A percentile compares a stretch with the other conserved stretches of the same genome.
Conservation (phyloP, 2,888 invertebrate species). For the Balanococcus diminutus region DNA sequence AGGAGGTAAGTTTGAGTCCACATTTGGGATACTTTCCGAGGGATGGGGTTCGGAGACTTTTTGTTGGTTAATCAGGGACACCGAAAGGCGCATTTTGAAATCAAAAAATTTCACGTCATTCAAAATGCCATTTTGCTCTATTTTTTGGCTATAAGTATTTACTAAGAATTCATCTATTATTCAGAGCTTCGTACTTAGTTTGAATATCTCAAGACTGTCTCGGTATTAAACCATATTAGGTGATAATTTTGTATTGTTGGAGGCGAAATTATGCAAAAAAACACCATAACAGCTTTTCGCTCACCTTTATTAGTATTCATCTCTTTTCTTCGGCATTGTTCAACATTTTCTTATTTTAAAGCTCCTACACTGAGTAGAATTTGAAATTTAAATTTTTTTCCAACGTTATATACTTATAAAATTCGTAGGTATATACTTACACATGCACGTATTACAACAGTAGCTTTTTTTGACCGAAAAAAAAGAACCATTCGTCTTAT, state of each 20-base stretch:
- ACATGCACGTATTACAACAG: neutral
- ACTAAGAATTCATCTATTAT: neutral
- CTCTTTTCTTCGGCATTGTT: conserved; percentile 4
- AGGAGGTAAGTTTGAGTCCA: no score
- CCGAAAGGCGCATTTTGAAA: no score
- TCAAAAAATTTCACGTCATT: no score
- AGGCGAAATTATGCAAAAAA: neutral
- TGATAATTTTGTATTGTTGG: conserved; percentile 1
- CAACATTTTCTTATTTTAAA: neutral
- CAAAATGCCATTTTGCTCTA: no score
- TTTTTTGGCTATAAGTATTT: no score
- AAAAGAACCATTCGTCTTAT: neutral
- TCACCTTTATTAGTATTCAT: neutral
- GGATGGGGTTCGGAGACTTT: no score
- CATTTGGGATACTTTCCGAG: no score
- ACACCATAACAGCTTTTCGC: neutral
- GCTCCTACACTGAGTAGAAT: neutral
- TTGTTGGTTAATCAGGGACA: no score
- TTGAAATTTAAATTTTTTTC: conserved; percentile 20
- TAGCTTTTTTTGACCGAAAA: neutral
- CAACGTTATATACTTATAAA: neutral
- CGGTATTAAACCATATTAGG: neutral
- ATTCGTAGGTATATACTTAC: neutral
- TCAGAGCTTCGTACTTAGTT: neutral
- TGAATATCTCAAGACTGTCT: neutral